These are phyloP conservation scores for Malacosoma neustria DNA, from an alignment of 2,888 invertebrate genomes.

Conservation along the genomic window DNA sequence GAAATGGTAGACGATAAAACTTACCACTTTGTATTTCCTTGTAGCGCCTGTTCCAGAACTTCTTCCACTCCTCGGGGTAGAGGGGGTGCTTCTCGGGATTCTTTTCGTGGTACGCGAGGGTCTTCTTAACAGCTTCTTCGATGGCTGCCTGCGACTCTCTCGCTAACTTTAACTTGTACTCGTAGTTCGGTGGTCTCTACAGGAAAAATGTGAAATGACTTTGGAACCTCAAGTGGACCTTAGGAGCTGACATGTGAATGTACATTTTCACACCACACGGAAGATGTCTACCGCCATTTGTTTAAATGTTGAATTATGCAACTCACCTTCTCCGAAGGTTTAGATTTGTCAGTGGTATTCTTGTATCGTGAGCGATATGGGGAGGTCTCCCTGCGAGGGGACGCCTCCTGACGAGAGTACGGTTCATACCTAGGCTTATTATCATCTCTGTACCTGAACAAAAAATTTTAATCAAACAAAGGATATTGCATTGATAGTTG, in stretches of 20 bases:
- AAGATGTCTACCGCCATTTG: too few species aligned
- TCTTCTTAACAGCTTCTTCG: constrained; percentile 76
- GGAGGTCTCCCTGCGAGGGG: neutral
- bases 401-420: neutral
- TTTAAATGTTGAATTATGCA: too few species aligned
- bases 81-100: constrained; percentile 92
- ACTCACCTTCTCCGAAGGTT: neutral
- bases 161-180: constrained; percentile 71
- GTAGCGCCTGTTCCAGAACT: constrained; percentile 89
- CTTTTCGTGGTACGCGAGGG: constrained; percentile 83
- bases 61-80: constrained; percentile 93
- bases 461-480: too few species aligned
- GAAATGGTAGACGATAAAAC: too few species aligned
- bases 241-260: too few species aligned
- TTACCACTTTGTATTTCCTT: constrained; percentile 82
- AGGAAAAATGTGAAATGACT: too few species aligned
- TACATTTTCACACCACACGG: too few species aligned
- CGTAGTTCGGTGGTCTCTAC: constrained; percentile 33
- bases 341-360: constrained; percentile 3
- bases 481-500: too few species aligned
- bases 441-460: neutral
- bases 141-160: constrained; percentile 56
- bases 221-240: too few species aligned
- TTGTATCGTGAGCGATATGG: constrained; percentile 13
- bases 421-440: neutral